Evolutionary conservation across 2,797 vertebrate species (phyloP), one percentile per base, ranked within the genome.

Genomic region (Sebastes paucispinis): DNA sequence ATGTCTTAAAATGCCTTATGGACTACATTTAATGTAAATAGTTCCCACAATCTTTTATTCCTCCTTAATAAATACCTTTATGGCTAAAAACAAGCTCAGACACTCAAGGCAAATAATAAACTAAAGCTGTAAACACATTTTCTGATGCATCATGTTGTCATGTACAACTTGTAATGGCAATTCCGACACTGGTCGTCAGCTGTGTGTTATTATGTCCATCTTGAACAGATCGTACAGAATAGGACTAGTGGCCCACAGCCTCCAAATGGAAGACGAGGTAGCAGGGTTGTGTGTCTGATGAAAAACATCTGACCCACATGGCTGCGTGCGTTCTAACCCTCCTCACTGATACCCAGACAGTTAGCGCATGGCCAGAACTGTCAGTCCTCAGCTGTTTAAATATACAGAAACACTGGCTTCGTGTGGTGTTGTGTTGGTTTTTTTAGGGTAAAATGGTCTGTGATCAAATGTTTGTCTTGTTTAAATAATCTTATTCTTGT

Each of bases 221-320:
- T 92, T 93, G 94, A 95, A 96, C 95, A 96, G 96, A 96, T 97
- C 95, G 39, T 95, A 96, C 95, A 95, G 94, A 91, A 95, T 96
- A 95, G 74, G 95, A 93, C 93, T 96, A 95, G 63, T 95, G 94
- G 91, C 88, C 73, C 84, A 92, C 82, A 93, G 83, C 90, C 91
- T 87, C 87, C 89, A 90, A 87, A 79, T 89, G 93, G 90, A 95
- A 87, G 91, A 95, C 88, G 95, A 96, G 92, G 88, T 94, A 65
- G 91, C 88, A 91, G 93, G 93, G 95, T 91, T 95, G 92, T 94
- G 94, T 95, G 94, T 92, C 83, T 83, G 79, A 89, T 89, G 62
- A 70, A 79, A 72, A 84, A 86, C 90, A 78, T 86, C 77, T 82
- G 85, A 80, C 75, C 73, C 82, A 85, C 79, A 58, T 67, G 77